A percentile compares a stretch with the other conserved stretches of the same genome.
Evolutionary conservation across 2,888 invertebrate genomes (phyloP).

Genomic region (Smittia sp.): DNA sequence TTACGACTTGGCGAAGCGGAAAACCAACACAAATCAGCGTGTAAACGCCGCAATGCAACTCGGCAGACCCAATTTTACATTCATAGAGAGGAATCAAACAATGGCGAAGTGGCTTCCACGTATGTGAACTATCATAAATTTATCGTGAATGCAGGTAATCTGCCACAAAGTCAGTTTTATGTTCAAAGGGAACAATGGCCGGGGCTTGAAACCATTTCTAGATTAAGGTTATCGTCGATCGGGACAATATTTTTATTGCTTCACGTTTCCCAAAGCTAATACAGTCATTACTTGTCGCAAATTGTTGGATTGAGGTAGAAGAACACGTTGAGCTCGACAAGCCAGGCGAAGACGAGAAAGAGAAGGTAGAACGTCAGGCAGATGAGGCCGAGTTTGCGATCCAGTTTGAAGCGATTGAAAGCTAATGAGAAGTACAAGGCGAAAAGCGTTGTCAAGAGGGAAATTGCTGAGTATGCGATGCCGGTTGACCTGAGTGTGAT

Average conservation of each 20-base stretch:
- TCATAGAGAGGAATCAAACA: background rate
- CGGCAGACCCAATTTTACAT: background rate
- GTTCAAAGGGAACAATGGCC: background rate
- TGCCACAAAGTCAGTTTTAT: background rate
- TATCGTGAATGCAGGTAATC: conserved; percentile 1
- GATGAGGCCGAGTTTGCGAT: conserved; percentile 66
- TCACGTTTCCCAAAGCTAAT: conserved; percentile 3
- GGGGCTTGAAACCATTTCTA: conserved; percentile 1
- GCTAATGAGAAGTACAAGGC: conserved; percentile 66
- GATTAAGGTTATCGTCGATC: conserved; percentile 32
- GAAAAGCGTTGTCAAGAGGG: conserved; percentile 69
- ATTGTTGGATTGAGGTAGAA: conserved; percentile 70
- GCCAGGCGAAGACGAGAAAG: conserved; percentile 66
- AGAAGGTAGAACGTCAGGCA: conserved; percentile 65
- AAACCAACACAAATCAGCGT: background rate
- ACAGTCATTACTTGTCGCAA: conserved; percentile 57
- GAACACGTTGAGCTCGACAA: conserved; percentile 75
- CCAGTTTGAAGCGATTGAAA: conserved; percentile 66
- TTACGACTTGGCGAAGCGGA: background rate
- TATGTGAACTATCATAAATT: conserved; percentile 4
- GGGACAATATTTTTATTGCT: conserved; percentile 22
- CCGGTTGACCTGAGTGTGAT: conserved; percentile 73
- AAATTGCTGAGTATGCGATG: conserved; percentile 71
- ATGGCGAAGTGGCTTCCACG: background rate
- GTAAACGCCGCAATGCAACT: background rate